Conservation (phyloP, 2,797 vertebrate genomes). For the Orestias chungarensis region DNA sequence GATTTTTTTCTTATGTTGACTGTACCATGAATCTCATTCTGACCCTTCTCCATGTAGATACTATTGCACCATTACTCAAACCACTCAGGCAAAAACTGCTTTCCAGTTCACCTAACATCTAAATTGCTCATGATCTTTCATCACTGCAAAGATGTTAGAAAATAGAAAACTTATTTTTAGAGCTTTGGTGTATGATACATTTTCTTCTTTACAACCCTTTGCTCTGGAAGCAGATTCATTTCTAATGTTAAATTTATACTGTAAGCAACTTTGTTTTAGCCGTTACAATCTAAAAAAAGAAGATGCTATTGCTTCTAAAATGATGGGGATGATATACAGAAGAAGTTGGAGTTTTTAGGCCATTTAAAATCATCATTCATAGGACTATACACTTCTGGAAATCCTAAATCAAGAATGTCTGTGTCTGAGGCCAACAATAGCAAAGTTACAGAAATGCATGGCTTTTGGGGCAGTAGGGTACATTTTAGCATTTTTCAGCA, state of each 20-base stretch:
- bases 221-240: constrained; percentile 18
- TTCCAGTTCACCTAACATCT: constrained; percentile 47
- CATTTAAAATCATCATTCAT: too few relatives aligned
- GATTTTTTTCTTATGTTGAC: neutral
- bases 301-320: too few relatives aligned
- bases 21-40: neutral
- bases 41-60: neutral
- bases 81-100: constrained; percentile 32
- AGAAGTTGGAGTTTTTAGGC: too few relatives aligned
- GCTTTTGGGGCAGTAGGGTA: too few relatives aligned
- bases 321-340: too few relatives aligned
- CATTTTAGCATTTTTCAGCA: too few relatives aligned
- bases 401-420: too few relatives aligned
- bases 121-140: constrained; percentile 62
- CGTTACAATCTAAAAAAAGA: too few relatives aligned
- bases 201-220: constrained; percentile 28
- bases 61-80: constrained; percentile 53
- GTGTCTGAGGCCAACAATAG: too few relatives aligned
- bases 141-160: constrained; percentile 25
- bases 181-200: constrained; percentile 37
- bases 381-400: too few relatives aligned
- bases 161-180: constrained; percentile 24
- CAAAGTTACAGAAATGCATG: too few relatives aligned
- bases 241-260: constrained; percentile 16
- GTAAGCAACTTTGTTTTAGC: neutral